phyloP scores from a whole-genome alignment of 2,888 invertebrate species.

The Cheilosia urbana region DNA sequence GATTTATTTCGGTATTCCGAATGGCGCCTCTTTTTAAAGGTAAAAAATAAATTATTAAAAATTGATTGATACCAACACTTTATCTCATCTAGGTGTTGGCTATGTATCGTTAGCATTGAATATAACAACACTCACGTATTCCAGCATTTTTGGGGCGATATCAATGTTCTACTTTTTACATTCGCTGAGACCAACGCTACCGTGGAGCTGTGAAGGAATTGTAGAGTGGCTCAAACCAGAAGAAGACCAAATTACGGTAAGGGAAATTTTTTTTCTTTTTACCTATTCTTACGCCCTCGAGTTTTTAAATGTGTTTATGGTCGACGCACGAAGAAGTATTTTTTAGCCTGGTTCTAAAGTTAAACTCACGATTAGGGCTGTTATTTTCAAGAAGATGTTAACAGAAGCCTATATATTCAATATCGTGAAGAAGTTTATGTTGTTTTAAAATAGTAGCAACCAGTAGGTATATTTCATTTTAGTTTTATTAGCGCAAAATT shows the following conservation, averaged over 20 bases:
- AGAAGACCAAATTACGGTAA: background rate
- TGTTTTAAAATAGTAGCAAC: too few relatives aligned
- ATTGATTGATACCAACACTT: background rate
- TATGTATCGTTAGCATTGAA: constrained; percentile 92
- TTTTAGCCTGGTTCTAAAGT: too few relatives aligned
- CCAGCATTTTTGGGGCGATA: constrained; percentile 81
- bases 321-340: too few relatives aligned
- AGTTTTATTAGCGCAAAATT: too few relatives aligned
- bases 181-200: constrained; percentile 87
- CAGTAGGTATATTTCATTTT: too few relatives aligned
- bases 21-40: constrained; percentile 93
- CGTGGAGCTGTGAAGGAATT: constrained; percentile 85
- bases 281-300: too few relatives aligned
- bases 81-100: constrained; percentile 88
- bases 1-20: constrained; percentile 90
- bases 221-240: background rate
- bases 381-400: too few relatives aligned
- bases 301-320: too few relatives aligned
- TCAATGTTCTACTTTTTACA: constrained; percentile 90
- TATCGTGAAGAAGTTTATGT: too few relatives aligned
- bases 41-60: constrained; percentile 79
- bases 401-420: too few relatives aligned
- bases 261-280: too few relatives aligned
- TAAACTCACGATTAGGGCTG: too few relatives aligned
- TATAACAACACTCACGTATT: constrained; percentile 90